A percentile compares a stretch with the other conserved stretches of the same genome.
Evolutionary conservation across 2,113 vertebrate genomes (phyloP).

Genomic region (Eurystomus gularis): DNA sequence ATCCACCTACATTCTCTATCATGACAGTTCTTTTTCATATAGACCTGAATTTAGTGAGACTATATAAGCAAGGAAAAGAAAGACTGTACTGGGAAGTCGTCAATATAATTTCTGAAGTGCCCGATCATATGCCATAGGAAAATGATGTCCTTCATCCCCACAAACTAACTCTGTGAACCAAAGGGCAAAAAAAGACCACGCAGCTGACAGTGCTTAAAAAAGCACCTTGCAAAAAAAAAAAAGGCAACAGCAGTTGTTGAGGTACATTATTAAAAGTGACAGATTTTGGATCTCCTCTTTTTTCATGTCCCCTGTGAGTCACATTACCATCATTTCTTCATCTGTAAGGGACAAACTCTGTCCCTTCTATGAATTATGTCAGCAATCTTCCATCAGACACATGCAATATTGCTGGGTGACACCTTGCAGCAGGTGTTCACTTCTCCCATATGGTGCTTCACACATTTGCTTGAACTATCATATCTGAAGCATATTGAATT

Average conservation of each 20-base stretch:
- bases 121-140: not conserved
- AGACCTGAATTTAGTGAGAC: not conserved
- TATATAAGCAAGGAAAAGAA: not conserved
- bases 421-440: conserved; percentile 70
- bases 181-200: not conserved
- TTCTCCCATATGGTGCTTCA: conserved; percentile 66
- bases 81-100: not conserved
- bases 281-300: conserved; percentile 20
- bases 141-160: not conserved
- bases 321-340: conserved; percentile 49
- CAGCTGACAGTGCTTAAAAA: not conserved
- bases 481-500: conserved; percentile 65
- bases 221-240: not conserved
- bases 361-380: conserved; percentile 62
- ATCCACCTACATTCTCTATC: not conserved
- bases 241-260: not conserved
- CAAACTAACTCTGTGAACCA: not conserved
- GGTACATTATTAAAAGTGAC: conserved; percentile 10
- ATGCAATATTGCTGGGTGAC: conserved; percentile 65
- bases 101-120: not conserved
- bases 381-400: conserved; percentile 58
- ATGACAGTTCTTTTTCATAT: not conserved
- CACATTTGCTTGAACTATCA: conserved; percentile 67
- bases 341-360: conserved; percentile 53
- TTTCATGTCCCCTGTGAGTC: conserved; percentile 13